A percentile compares a stretch with the other conserved stretches of the same genome.
Evolutionary conservation across 2,888 invertebrate genomes (phyloP).

Genomic region (Philereme transversata): DNA sequence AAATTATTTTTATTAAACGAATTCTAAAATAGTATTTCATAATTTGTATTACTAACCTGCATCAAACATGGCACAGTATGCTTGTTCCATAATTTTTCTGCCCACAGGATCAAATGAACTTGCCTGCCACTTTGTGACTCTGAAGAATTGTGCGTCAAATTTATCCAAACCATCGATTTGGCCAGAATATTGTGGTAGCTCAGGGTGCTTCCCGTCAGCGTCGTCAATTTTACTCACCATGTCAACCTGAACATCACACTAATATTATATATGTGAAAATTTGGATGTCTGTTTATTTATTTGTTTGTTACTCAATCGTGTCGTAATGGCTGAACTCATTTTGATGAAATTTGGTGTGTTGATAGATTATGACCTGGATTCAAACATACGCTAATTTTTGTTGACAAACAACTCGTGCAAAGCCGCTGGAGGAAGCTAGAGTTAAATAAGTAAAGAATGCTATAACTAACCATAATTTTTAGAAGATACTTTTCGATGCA

Average conservation of each 20-base stretch:
- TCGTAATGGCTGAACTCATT: neutral
- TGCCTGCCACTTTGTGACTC: conserved; percentile 86
- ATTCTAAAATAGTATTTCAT: too few relatives aligned
- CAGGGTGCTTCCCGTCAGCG: conserved; percentile 80
- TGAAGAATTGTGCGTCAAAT: conserved; percentile 88
- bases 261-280: neutral
- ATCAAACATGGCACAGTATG: conserved; percentile 88
- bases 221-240: conserved; percentile 86
- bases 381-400: too few relatives aligned
- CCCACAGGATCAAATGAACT: conserved; percentile 86
- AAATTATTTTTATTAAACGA: neutral
- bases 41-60: conserved; percentile 62
- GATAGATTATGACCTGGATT: too few relatives aligned
- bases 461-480: too few relatives aligned
- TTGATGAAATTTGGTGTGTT: too few relatives aligned
- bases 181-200: conserved; percentile 86
- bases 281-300: too few relatives aligned
- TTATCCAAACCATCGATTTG: conserved; percentile 84
- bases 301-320: neutral
- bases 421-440: too few relatives aligned
- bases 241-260: conserved; percentile 80
- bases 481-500: too few relatives aligned
- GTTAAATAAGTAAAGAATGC: too few relatives aligned
- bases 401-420: too few relatives aligned
- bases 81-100: conserved; percentile 86